Conservation (phyloP, 2,888 invertebrate genomes). For the Drosophila putrida region DNA sequence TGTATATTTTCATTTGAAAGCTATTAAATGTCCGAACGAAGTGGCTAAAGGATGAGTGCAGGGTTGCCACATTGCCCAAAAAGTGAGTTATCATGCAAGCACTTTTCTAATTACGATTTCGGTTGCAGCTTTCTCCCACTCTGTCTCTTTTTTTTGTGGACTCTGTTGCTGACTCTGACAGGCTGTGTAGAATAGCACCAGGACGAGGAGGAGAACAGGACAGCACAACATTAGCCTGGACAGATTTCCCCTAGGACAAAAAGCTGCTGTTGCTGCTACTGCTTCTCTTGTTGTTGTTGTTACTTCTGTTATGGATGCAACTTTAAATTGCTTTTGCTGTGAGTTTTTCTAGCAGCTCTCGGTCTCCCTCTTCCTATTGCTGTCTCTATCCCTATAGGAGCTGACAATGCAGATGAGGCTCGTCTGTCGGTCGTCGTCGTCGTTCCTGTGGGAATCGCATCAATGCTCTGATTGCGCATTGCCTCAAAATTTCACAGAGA, state of each 20-base stretch:
- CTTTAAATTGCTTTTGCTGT: slow-evolving; percentile 77
- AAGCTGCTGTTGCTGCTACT: slow-evolving; percentile 44
- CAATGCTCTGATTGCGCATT: slow-evolving; percentile 79
- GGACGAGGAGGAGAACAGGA: slow-evolving; percentile 21
- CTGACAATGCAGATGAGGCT: slow-evolving; percentile 73
- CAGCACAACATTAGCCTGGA: slow-evolving; percentile 71
- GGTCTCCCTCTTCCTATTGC: background rate
- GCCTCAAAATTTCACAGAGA: slow-evolving; percentile 79
- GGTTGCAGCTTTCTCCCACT: slow-evolving; percentile 10
- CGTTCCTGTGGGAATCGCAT: slow-evolving; percentile 74
- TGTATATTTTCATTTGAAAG: slow-evolving; percentile 36
- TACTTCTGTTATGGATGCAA: slow-evolving; percentile 79
- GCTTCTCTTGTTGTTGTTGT: slow-evolving; percentile 38
- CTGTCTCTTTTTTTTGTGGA: background rate
- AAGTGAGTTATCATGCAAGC: slow-evolving; percentile 78
- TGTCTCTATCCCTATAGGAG: slow-evolving; percentile 18
- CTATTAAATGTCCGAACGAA: slow-evolving; percentile 47
- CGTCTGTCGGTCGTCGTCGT: slow-evolving; percentile 38
- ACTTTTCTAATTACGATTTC: slow-evolving; percentile 76
- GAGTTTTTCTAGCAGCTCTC: slow-evolving; percentile 67
- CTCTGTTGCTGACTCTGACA: slow-evolving; percentile 23
- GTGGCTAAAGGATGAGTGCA: slow-evolving; percentile 1
- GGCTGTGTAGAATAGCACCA: slow-evolving; percentile 1
- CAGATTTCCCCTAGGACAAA: slow-evolving; percentile 74
- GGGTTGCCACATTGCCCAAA: slow-evolving; percentile 43